Percentiles rank a stretch among this genome's conserved stretches.
phyloP scores from a whole-genome alignment of 2,113 vertebrate species.

The Myiozetetes cayanensis region DNA sequence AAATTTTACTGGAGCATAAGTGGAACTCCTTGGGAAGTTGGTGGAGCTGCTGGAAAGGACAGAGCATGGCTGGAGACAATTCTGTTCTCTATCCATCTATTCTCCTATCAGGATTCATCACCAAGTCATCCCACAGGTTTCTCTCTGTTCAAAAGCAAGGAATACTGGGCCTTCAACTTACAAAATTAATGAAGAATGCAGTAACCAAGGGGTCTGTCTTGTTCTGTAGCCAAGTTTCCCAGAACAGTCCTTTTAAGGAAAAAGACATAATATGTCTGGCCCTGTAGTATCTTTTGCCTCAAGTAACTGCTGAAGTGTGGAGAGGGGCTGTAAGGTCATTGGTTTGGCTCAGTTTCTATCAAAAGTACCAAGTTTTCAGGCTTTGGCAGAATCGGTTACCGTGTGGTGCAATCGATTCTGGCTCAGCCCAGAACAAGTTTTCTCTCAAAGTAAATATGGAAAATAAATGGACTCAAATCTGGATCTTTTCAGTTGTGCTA shows the following conservation, averaged over 20 bases:
- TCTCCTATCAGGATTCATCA: neutral
- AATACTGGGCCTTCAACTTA: neutral
- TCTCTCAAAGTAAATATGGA: neutral
- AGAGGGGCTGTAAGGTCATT: neutral
- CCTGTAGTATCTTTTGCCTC: neutral
- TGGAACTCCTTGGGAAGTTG: neutral
- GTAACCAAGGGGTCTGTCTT: constrained; percentile 15
- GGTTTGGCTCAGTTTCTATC: neutral
- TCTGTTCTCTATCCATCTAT: neutral
- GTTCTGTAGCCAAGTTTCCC: neutral
- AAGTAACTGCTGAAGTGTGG: neutral
- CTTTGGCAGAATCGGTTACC: neutral
- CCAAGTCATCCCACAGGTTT: neutral
- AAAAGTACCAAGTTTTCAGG: neutral
- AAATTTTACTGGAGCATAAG: neutral
- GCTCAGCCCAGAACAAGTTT: neutral
- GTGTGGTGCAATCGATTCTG: neutral
- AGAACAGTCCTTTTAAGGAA: constrained; percentile 15
- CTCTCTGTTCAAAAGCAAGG: neutral
- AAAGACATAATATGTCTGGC: neutral
- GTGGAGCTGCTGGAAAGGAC: neutral
- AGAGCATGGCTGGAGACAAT: neutral
- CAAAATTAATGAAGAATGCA: neutral
- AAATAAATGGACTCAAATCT: neutral
- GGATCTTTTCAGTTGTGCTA: neutral